phyloP scores from a whole-genome alignment of 2,797 vertebrate species.

The Ibycter americanus region DNA sequence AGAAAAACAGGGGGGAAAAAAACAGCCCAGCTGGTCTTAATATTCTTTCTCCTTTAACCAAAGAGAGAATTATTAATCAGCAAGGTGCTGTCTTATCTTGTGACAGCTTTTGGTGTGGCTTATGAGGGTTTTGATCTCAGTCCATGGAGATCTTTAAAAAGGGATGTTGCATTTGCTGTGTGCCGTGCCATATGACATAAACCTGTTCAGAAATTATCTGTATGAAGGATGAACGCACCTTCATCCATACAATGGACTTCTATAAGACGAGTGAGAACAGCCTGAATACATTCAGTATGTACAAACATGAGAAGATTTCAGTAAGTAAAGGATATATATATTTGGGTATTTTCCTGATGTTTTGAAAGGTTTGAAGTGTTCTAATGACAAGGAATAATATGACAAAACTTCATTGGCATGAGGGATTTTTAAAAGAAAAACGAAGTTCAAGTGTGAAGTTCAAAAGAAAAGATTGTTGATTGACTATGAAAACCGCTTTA shows the following conservation, averaged over 20 bases:
- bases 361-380: not conserved
- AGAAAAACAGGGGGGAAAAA: too few species aligned
- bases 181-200: not conserved
- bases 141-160: not conserved
- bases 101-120: not conserved
- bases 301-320: not conserved
- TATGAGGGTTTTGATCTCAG: not conserved
- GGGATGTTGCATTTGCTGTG: not conserved
- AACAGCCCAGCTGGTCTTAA: not conserved
- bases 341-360: not conserved
- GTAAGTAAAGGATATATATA: not conserved
- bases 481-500: not conserved
- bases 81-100: not conserved
- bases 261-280: not conserved
- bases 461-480: not conserved
- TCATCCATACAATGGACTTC: not conserved
- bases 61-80: not conserved
- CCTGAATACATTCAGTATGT: not conserved
- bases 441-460: not conserved
- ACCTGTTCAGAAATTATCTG: not conserved
- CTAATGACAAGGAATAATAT: not conserved
- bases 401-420: not conserved
- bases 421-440: not conserved
- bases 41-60: not conserved
- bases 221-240: not conserved